Conservation (phyloP, 2,888 invertebrate genomes). For the Troides helena region DNA sequence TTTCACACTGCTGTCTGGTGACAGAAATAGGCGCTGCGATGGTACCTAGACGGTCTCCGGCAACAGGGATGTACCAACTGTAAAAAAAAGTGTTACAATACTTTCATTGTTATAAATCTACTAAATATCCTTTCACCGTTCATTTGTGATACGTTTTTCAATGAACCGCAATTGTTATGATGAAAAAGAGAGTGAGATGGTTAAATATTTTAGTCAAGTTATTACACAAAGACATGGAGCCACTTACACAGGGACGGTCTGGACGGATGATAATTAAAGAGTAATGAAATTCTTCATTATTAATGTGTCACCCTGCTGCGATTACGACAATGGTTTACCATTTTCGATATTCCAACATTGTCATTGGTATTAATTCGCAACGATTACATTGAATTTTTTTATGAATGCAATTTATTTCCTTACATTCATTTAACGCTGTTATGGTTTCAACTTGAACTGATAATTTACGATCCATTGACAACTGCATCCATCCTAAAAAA, state of each 20-base stretch:
- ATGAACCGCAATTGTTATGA: neutral
- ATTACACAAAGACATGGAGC: conserved; percentile 17
- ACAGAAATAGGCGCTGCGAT: no score
- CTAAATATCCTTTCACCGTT: neutral
- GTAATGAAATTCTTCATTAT: conserved; percentile 29
- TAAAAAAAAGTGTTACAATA: neutral
- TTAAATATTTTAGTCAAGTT: neutral
- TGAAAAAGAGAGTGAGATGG: neutral
- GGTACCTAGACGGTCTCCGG: no score
- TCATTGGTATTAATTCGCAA: conserved; percentile 33
- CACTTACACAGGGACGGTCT: neutral
- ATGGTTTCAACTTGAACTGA: neutral
- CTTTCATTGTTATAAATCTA: neutral
- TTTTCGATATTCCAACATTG: conserved; percentile 29
- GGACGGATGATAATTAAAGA: conserved; percentile 6
- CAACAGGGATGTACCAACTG: no score
- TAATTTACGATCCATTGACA: neutral
- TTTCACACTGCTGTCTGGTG: no score
- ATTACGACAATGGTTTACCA: conserved; percentile 28
- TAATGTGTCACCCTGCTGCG: conserved; percentile 30
- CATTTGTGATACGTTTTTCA: neutral
- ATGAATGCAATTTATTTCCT: conserved; percentile 21
- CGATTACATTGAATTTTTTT: conserved; percentile 26
- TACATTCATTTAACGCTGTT: conserved; percentile 9
- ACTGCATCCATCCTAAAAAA: neutral